phyloP scores from a whole-genome alignment of 2,113 vertebrate genomes.

The Rhabdomys dilectus region DNA sequence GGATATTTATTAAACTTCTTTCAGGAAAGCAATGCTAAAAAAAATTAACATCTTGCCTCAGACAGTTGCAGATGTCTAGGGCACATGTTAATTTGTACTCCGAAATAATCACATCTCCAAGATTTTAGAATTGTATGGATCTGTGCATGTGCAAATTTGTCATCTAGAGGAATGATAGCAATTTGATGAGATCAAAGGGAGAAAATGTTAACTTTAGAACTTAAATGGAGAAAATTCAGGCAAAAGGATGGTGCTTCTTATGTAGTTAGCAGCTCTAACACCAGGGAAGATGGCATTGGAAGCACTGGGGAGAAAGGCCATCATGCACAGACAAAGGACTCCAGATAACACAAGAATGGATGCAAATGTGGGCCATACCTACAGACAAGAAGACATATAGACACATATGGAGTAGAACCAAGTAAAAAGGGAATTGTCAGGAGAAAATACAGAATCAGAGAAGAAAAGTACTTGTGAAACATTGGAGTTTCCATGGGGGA shows the following conservation, averaged over 20 bases:
- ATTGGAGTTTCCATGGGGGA: not conserved
- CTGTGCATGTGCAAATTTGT: not conserved
- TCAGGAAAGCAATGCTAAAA: not conserved
- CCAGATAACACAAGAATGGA: not conserved
- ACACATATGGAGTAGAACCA: not conserved
- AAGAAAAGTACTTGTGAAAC: not conserved
- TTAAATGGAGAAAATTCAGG: conserved; percentile 33
- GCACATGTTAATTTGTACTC: conserved; percentile 55
- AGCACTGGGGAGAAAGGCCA: not conserved
- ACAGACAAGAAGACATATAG: not conserved
- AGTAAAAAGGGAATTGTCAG: not conserved
- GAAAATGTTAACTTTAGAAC: not conserved
- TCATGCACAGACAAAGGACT: not conserved
- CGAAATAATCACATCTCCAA: not conserved
- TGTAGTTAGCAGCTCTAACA: not conserved
- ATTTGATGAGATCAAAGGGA: not conserved
- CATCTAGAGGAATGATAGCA: not conserved
- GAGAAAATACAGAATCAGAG: not conserved
- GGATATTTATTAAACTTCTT: conserved; percentile 54
- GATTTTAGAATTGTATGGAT: conserved; percentile 12
- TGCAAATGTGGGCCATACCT: not conserved
- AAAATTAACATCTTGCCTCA: conserved; percentile 19
- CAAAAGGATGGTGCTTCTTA: not conserved
- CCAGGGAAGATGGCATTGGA: not conserved
- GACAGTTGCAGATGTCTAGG: not conserved